These are phyloP conservation scores for Drosophila conformis DNA, from an alignment of 2,888 invertebrate genomes.

Conservation along the genomic window DNA sequence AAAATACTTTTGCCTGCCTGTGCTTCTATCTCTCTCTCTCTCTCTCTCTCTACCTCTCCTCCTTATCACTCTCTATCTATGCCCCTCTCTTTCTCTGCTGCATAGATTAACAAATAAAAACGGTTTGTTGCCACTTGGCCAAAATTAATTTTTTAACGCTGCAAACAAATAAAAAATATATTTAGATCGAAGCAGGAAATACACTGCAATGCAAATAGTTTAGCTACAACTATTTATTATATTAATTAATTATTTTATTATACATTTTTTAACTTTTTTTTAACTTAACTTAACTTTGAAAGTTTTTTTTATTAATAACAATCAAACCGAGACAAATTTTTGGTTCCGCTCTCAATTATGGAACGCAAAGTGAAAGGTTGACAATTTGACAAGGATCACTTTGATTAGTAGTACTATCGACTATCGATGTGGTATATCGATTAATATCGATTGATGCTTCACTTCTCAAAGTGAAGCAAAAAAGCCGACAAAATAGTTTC, in stretches of 20 bases:
- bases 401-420: not conserved
- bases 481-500: not conserved
- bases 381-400: rapidly evolving
- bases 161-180: not conserved
- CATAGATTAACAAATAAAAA: constrained; percentile 68
- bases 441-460: not conserved
- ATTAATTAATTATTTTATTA: not conserved
- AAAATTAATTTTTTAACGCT: constrained; percentile 15
- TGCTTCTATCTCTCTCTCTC: not conserved
- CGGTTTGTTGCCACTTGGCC: constrained; percentile 25
- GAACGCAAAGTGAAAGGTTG: no score
- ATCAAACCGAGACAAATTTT: not conserved
- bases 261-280: no score
- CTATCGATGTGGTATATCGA: not conserved
- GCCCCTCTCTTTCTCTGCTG: constrained; percentile 35
- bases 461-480: no score
- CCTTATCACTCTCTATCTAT: not conserved
- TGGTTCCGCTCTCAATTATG: no score
- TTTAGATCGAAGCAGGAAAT: not conserved
- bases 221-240: not conserved
- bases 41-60: not conserved
- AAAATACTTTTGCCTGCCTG: constrained; percentile 64
- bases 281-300: no score
- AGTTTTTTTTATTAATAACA: not conserved
- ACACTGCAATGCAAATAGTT: not conserved